phyloP scores from a whole-genome alignment of 2,113 vertebrate species.

The Oreotrochilus melanogaster region DNA sequence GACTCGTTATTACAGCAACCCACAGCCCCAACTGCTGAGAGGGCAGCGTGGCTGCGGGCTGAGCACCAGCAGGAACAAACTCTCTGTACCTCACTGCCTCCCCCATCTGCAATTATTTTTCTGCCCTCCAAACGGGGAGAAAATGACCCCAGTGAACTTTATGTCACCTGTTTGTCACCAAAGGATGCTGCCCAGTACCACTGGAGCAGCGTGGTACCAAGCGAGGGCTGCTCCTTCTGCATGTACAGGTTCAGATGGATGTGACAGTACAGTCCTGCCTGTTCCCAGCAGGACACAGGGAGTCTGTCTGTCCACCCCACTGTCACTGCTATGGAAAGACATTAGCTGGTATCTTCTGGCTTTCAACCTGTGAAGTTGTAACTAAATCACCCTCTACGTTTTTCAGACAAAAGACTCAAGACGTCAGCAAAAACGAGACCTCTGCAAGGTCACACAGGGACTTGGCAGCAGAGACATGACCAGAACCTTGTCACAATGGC shows the following conservation, averaged over 20 bases:
- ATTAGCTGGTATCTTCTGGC: neutral
- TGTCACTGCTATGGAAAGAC: neutral
- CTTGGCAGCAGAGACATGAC: neutral
- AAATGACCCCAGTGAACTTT: fast-evolving
- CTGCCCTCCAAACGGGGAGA: neutral
- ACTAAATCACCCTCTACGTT: neutral
- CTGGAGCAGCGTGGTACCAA: fast-evolving
- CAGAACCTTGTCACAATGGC: neutral
- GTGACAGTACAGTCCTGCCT: fast-evolving
- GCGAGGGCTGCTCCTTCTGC: neutral
- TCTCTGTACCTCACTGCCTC: neutral
- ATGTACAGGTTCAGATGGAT: fast-evolving
- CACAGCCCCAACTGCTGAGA: neutral
- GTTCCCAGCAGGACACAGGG: fast-evolving
- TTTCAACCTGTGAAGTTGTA: neutral
- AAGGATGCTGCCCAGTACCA: fast-evolving
- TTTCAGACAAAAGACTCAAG: neutral
- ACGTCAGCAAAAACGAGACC: neutral
- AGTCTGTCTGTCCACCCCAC: neutral
- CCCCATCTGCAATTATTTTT: neutral
- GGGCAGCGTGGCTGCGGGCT: fast-evolving
- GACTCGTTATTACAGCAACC: constrained; percentile 62
- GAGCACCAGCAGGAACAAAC: neutral
- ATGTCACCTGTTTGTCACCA: neutral
- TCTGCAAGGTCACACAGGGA: neutral